phyloP scores from a whole-genome alignment of 2,113 vertebrate species.

The Microcebus lehilahytsara region DNA sequence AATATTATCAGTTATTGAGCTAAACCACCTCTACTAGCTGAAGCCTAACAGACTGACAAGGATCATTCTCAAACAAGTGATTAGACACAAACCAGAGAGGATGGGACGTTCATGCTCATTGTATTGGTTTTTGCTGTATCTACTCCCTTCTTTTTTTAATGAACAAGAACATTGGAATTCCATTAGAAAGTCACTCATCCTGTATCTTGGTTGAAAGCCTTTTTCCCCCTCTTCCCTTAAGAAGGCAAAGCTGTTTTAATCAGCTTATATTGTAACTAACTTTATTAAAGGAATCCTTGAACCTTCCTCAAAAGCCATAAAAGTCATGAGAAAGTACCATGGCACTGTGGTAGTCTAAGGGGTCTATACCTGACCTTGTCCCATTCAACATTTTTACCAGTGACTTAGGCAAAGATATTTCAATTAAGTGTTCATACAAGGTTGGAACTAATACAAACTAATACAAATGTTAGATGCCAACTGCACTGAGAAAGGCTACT shows the following conservation, averaged over 20 bases:
- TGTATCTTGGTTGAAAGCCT: neutral
- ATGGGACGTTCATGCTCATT: neutral
- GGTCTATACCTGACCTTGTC: neutral
- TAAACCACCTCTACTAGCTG: neutral
- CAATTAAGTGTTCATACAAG: neutral
- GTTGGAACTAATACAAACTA: neutral
- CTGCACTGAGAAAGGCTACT: neutral
- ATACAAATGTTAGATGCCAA: neutral
- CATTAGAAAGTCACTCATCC: slow-evolving; percentile 16
- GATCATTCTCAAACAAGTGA: neutral
- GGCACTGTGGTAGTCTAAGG: neutral
- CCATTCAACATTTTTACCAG: neutral
- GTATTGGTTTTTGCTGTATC: neutral
- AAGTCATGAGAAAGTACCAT: neutral
- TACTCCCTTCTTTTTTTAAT: neutral
- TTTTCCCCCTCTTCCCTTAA: neutral
- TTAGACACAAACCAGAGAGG: neutral
- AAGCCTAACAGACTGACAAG: neutral
- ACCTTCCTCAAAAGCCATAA: neutral
- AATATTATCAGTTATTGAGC: neutral
- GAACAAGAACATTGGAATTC: neutral
- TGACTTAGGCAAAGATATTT: slow-evolving; percentile 6
- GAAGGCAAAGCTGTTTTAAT: neutral
- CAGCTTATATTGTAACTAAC: neutral
- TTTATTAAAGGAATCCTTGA: neutral